A percentile compares a stretch with the other conserved stretches of the same genome.
Conservation (phyloP, 2,113 vertebrate genomes). For the Erythrolamprus reginae region DNA sequence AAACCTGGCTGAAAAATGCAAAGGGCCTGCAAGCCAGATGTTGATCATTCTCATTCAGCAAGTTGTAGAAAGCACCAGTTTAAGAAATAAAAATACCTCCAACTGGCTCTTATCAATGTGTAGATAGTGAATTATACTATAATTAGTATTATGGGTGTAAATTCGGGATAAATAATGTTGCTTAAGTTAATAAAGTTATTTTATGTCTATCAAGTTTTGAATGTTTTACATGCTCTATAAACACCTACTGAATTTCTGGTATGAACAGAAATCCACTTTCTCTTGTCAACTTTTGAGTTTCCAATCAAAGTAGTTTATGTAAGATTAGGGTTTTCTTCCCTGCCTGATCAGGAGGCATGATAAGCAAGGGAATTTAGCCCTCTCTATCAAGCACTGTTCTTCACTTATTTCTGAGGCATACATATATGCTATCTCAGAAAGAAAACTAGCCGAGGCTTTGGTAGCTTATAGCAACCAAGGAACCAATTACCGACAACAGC, state of each 20-base stretch:
- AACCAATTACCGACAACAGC: constrained; percentile 75
- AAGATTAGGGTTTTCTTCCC: neutral
- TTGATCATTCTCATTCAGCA: neutral
- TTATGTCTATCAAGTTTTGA: neutral
- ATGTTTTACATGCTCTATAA: neutral
- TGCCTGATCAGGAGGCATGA: neutral
- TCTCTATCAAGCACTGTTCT: constrained; percentile 22
- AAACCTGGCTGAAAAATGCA: neutral
- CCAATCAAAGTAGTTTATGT: neutral
- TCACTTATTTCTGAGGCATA: constrained; percentile 38
- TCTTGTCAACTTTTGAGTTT: neutral
- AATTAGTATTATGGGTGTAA: neutral
- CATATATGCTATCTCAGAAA: constrained; percentile 32
- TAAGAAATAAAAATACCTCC: neutral
- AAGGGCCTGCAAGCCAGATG: neutral
- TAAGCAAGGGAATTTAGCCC: neutral
- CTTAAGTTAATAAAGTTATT: neutral
- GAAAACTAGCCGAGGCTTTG: constrained; percentile 53
- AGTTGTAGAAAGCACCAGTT: neutral
- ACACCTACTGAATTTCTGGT: neutral
- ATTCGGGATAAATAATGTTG: neutral
- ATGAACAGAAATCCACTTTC: neutral
- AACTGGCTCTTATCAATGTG: neutral
- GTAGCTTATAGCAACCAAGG: constrained; percentile 82
- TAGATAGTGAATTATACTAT: neutral